phyloP scores from a whole-genome alignment of 2,888 invertebrate genomes.

The Nesidiocoris tenuis region DNA sequence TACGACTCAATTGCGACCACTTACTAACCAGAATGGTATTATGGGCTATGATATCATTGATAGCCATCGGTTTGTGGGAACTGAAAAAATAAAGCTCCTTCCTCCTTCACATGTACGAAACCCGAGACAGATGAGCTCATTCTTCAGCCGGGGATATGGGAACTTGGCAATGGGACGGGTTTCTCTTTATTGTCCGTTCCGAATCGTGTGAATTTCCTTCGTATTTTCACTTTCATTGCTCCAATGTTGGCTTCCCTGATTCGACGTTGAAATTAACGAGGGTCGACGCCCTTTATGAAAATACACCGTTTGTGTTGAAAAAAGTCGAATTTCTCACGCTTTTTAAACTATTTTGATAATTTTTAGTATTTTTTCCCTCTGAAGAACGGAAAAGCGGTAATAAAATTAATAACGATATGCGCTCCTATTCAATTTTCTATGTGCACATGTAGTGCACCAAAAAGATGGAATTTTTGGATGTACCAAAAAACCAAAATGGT shows the following conservation, averaged over 20 bases:
- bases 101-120: not conserved
- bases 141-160: not conserved
- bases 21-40: not conserved
- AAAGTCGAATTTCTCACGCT: too few relatives aligned
- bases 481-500: too few relatives aligned
- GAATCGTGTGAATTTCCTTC: not conserved
- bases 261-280: not conserved
- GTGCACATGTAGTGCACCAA: too few relatives aligned
- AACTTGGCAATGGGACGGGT: not conserved
- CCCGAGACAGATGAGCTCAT: not conserved
- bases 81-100: too few relatives aligned
- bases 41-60: not conserved
- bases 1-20: not conserved
- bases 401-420: too few relatives aligned
- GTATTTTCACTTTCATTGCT: not conserved
- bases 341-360: too few relatives aligned
- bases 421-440: too few relatives aligned
- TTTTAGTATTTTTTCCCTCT: too few relatives aligned
- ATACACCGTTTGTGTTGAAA: too few relatives aligned
- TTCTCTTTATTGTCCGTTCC: not conserved
- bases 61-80: not conserved
- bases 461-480: too few relatives aligned
- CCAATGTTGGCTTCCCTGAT: not conserved
- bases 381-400: too few relatives aligned
- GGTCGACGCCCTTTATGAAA: not conserved